phyloP scores from a whole-genome alignment of 2,888 invertebrate species.

The Drosophila mimica region DNA sequence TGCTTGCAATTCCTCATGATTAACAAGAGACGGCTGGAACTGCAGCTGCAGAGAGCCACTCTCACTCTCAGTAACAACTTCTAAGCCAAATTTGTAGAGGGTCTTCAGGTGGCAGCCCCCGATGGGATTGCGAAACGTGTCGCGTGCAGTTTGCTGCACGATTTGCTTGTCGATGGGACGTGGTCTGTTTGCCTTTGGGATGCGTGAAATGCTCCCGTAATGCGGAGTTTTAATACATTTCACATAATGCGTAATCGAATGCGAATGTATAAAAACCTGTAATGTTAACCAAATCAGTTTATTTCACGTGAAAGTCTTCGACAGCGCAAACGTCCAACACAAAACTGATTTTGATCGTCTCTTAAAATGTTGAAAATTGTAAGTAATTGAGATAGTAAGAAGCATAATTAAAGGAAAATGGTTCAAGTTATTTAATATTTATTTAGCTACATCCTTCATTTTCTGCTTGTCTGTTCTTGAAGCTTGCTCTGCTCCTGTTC shows the following conservation, averaged over 20 bases:
- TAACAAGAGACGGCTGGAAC: not conserved
- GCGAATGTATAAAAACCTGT: conserved; percentile 55
- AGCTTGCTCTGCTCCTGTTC: conserved; percentile 32
- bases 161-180: conserved; percentile 74
- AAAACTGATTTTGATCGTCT: not conserved
- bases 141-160: conserved; percentile 73
- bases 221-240: conserved; percentile 68
- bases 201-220: conserved; percentile 67
- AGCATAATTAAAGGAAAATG: not conserved
- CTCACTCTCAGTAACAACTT: conserved; percentile 24
- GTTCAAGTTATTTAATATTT: not conserved
- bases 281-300: conserved; percentile 59
- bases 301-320: conserved; percentile 73
- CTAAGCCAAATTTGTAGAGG: conserved; percentile 25
- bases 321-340: conserved; percentile 31
- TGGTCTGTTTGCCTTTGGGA: conserved; percentile 33
- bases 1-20: conserved; percentile 48
- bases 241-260: conserved; percentile 39
- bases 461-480: not conserved
- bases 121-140: conserved; percentile 68
- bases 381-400: conserved; percentile 20
- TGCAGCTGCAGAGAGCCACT: conserved; percentile 12
- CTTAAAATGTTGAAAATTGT: conserved; percentile 55
- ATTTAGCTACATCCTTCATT: not conserved
- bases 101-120: conserved; percentile 15